Percentiles rank a stretch among this genome's conserved stretches.
Conservation (phyloP, 2,888 invertebrate genomes). For the Meghimatium bilineatum region DNA sequence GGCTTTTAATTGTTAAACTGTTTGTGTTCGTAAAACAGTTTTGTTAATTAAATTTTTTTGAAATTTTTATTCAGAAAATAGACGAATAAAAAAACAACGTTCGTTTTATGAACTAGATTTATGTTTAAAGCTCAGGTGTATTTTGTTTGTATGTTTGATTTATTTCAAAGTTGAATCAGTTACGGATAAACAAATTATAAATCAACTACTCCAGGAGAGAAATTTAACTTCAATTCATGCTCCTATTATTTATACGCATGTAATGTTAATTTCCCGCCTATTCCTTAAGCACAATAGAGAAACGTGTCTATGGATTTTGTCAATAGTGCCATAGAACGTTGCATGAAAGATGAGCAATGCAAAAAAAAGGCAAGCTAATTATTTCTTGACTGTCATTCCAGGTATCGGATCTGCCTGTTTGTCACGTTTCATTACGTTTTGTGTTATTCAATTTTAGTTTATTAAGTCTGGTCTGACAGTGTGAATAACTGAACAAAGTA, state of each 20-base stretch:
- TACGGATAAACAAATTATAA: not conserved
- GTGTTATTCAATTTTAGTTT: not conserved
- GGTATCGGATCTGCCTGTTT: not conserved
- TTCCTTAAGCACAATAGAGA: not conserved
- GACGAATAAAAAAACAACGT: too few species aligned
- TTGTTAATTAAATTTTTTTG: too few species aligned
- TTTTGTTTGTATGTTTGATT: too few species aligned
- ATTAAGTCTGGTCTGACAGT: conserved; percentile 11
- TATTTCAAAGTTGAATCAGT: not conserved
- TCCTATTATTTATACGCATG: not conserved
- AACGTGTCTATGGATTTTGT: not conserved
- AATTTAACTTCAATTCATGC: not conserved
- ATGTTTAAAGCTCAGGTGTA: too few species aligned
- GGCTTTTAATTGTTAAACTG: too few species aligned
- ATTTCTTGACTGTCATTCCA: not conserved
- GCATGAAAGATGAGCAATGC: not conserved
- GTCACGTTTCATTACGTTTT: conserved; percentile 13
- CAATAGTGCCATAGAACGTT: not conserved
- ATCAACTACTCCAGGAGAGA: not conserved
- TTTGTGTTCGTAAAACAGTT: too few species aligned
- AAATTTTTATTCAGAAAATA: too few species aligned
- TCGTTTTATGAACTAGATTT: too few species aligned
- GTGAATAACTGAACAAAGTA: conserved; percentile 14
- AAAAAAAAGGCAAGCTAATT: not conserved
- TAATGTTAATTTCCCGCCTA: not conserved